Conservation (phyloP, 2,113 vertebrate genomes). For the Halcyon malimbica region DNA sequence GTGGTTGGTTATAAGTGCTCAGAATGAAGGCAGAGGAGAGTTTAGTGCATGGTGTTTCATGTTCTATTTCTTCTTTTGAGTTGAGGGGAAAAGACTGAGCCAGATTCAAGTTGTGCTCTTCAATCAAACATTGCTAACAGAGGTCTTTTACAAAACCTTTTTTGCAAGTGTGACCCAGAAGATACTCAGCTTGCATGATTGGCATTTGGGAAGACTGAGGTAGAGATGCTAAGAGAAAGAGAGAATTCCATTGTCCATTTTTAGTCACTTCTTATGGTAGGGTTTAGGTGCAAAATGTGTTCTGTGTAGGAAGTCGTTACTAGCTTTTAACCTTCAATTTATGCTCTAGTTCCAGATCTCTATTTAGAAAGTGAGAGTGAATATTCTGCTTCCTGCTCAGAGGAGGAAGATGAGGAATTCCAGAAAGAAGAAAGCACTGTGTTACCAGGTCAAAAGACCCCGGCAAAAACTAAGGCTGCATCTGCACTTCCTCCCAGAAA, state of each 20-base stretch:
- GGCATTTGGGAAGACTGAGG: background rate
- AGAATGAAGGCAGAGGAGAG: background rate
- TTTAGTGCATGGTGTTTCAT: background rate
- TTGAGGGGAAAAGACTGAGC: background rate
- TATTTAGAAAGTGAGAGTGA: conserved; percentile 89
- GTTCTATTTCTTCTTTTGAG: background rate
- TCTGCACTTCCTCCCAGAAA: conserved; percentile 65
- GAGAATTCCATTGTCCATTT: background rate
- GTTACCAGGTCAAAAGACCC: conserved; percentile 54
- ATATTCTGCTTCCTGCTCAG: conserved; percentile 86
- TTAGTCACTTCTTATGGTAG: background rate
- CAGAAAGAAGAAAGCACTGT: conserved; percentile 2
- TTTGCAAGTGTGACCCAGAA: background rate
- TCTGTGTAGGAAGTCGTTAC: background rate
- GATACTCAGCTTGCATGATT: background rate
- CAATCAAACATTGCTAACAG: background rate
- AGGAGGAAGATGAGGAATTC: conserved; percentile 72
- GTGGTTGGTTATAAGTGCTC: background rate
- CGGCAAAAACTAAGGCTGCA: conserved; percentile 64
- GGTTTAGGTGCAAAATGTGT: background rate
- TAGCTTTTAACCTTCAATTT: conserved; percentile 21
- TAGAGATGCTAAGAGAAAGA: background rate
- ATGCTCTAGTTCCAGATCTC: conserved; percentile 74
- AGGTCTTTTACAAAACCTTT: background rate
- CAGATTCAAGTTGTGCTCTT: background rate